Percentiles rank a stretch among this genome's conserved stretches.
These are phyloP conservation scores for Melanerpes aurifrons DNA, from an alignment of 2,113 vertebrate species.

Conservation along the genomic window DNA sequence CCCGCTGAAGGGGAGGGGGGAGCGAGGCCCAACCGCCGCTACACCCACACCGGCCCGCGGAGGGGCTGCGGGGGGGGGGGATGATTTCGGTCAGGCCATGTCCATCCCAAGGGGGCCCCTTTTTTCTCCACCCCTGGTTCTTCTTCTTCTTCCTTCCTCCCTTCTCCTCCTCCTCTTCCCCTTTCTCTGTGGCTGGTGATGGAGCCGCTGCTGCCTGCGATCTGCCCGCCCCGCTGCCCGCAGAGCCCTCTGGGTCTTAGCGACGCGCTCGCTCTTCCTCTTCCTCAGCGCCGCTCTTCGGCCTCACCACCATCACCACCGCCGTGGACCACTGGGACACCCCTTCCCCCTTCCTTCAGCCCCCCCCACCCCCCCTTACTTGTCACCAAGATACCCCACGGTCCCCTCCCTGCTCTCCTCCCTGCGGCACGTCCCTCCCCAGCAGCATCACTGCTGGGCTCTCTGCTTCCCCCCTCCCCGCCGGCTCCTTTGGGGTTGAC, in stretches of 20 bases:
- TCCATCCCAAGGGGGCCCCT: background rate
- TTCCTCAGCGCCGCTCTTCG: background rate
- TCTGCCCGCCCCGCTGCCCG: conserved; percentile 41
- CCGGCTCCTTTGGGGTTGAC: background rate
- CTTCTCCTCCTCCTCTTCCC: conserved; percentile 10
- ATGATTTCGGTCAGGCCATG: background rate
- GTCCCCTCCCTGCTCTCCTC: background rate
- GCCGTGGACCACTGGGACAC: no score
- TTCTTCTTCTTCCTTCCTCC: background rate
- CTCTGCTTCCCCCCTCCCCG: no score
- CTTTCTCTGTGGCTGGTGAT: conserved; percentile 6
- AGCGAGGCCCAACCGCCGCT: background rate
- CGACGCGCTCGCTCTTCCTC: background rate
- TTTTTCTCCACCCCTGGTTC: background rate
- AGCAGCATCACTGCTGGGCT: background rate
- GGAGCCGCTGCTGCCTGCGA: conserved; percentile 48
- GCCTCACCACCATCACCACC: background rate
- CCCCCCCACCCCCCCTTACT: no score
- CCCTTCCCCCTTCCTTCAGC: no score
- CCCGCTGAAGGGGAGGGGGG: background rate
- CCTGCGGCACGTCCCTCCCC: background rate
- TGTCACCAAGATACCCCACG: no score
- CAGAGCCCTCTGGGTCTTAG: conserved; percentile 62
- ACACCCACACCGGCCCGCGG: background rate
- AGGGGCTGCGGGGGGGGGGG: background rate